Conservation (phyloP, 2,888 invertebrate species). For the Fragum sueziense region DNA sequence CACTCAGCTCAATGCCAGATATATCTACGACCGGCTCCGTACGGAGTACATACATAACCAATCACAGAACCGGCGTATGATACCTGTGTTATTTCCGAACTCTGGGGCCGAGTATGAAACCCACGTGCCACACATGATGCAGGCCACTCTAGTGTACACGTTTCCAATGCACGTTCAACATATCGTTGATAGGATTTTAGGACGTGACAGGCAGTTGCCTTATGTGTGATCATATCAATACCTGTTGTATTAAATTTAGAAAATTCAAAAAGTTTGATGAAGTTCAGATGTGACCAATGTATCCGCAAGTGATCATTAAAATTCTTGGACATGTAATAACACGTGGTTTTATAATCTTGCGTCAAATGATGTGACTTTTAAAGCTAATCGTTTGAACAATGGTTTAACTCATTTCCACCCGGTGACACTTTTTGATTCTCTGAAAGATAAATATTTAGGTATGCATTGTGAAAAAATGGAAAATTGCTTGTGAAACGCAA, state of each 20-base stretch:
- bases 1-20: conserved; percentile 52
- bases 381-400: too few relatives aligned
- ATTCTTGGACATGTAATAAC: too few relatives aligned
- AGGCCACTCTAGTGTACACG: conserved; percentile 33
- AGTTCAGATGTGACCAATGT: too few relatives aligned
- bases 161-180: conserved; percentile 21
- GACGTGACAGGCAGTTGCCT: not conserved
- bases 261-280: too few relatives aligned
- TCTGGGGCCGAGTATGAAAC: conserved; percentile 15
- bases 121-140: conserved; percentile 48
- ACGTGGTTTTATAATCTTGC: too few relatives aligned
- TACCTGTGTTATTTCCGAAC: conserved; percentile 47
- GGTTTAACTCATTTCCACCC: not conserved
- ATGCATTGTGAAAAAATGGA: not conserved
- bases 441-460: not conserved
- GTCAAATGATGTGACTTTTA: too few relatives aligned
- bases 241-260: too few relatives aligned
- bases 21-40: conserved; percentile 50
- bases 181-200: conserved; percentile 28
- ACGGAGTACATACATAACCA: conserved; percentile 41
- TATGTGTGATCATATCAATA: too few relatives aligned
- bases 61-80: conserved; percentile 34
- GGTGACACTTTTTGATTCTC: not conserved
- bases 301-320: too few relatives aligned
- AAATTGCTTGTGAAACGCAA: not conserved